Percentiles rank a stretch among this genome's conserved stretches.
Conservation (phyloP, 2,888 invertebrate species). For the Lamellibrachia satsuma region DNA sequence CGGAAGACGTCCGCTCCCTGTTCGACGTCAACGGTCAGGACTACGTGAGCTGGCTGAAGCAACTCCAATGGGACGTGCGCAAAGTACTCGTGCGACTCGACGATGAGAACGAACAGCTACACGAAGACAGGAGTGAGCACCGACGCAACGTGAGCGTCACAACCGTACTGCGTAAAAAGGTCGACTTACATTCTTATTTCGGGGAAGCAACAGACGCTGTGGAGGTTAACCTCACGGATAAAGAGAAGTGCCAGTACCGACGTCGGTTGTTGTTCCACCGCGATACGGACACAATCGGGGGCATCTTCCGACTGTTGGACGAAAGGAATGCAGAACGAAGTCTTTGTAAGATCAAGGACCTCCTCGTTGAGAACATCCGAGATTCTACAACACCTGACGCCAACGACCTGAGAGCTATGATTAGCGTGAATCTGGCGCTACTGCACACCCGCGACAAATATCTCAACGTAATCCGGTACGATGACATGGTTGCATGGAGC, state of each 20-base stretch:
- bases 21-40: slow-evolving; percentile 31
- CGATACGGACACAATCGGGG: slow-evolving; percentile 39
- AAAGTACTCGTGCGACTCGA: slow-evolving; percentile 42
- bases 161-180: slow-evolving; percentile 36
- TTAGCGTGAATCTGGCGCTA: slow-evolving; percentile 39
- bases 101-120: slow-evolving; percentile 37
- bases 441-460: slow-evolving; percentile 21
- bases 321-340: slow-evolving; percentile 29
- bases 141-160: slow-evolving; percentile 26
- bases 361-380: slow-evolving; percentile 34
- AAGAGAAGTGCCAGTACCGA: slow-evolving; percentile 40
- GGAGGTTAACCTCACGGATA: slow-evolving; percentile 34
- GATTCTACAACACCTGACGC: slow-evolving; percentile 27
- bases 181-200: slow-evolving; percentile 45
- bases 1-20: slow-evolving; percentile 33
- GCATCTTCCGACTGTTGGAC: slow-evolving; percentile 35
- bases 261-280: slow-evolving; percentile 38
- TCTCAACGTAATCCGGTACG: slow-evolving; percentile 23
- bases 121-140: neutral
- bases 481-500: slow-evolving; percentile 39
- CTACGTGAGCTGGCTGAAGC: slow-evolving; percentile 36
- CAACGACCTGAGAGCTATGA: slow-evolving; percentile 38
- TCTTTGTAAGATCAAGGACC: slow-evolving; percentile 26
- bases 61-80: slow-evolving; percentile 36
- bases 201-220: slow-evolving; percentile 44